A percentile compares a stretch with the other conserved stretches of the same genome.
phyloP scores from a whole-genome alignment of 2,888 invertebrate genomes.

The Syrista parreyssii region DNA sequence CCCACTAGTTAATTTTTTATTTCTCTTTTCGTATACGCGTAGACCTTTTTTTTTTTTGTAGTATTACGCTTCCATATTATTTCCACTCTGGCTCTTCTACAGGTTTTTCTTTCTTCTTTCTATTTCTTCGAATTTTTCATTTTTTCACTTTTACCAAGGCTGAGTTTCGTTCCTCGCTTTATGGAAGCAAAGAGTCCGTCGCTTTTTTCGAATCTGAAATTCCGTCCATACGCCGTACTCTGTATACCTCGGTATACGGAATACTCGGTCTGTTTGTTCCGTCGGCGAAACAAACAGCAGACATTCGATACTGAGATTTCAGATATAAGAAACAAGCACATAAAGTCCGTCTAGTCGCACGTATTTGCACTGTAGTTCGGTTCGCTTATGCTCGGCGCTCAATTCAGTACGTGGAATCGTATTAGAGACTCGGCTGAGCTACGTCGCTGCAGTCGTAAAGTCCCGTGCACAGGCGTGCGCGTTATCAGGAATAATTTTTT shows the following conservation, averaged over 20 bases:
- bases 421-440: not conserved
- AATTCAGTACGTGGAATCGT: not conserved
- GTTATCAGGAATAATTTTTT: no score
- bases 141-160: not conserved
- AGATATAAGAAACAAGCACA: not conserved
- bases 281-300: not conserved
- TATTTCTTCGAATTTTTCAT: not conserved
- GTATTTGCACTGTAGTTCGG: not conserved
- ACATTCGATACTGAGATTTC: not conserved
- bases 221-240: not conserved
- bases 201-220: not conserved
- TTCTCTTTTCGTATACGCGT: slow-evolving; percentile 13
- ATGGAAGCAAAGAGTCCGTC: not conserved
- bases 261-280: not conserved
- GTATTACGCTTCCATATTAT: slow-evolving; percentile 8
- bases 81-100: slow-evolving; percentile 1
- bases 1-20: slow-evolving; percentile 27
- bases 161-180: not conserved
- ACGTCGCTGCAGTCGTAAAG: no score
- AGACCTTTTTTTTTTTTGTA: slow-evolving; percentile 10
- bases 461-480: no score
- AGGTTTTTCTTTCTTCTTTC: slow-evolving; percentile 7
- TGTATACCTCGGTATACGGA: not conserved
- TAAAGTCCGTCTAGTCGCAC: not conserved
- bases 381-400: not conserved